Base-by-base conservation (phyloP, 2,888 invertebrate species). In the Molorchus minor region DNA sequence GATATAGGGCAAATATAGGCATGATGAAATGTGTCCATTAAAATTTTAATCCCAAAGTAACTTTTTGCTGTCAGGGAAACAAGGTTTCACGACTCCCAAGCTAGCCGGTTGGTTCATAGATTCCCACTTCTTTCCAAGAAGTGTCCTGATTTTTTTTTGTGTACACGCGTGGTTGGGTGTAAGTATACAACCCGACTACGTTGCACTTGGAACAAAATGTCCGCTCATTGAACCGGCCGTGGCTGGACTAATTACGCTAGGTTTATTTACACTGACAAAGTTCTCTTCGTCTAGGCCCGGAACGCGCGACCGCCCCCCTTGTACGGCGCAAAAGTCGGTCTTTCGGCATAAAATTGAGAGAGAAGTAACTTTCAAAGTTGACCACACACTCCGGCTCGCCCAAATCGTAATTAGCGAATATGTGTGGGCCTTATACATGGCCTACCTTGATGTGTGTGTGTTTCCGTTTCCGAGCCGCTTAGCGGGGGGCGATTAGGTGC, bases 391-490 rank as follows among this genome's bases (percentile, higher is more conserved):
- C 30, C 29, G 52, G 52, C 15, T 29, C 15, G 30, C 41, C 52
- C 41, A 52, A 41, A 52, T 41, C 52, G 52, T 52, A 52, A 52
- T 52, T 52, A 52, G 52, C 52, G 41, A 52, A 52, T n/a, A n/a
- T 52, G 41, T 52, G 52, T 16, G 41, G 52, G 17, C 45, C 41
- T 52, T 41, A 52, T 52, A 41, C 52, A 41, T 12, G 41, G 41
- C 29, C 41, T 52, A 52, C 52, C 52, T 52, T 52, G 40, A 52
- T 41, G 52, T 52, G 46, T 45, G 49, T 52, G 30, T 41, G 41
- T 52, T 52, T 41, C 52, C 30, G 52, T 52, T 52, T 52, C 52
- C 52, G 41, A 52, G 52, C 52, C 52, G 52, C 52, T 52, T 52
- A 52, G 41, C 52, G 52, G 41, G n/a, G 33, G 41, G 41, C 52